These are phyloP conservation scores for Athene noctua DNA, from an alignment of 2,113 vertebrate species.

Conservation along the genomic window DNA sequence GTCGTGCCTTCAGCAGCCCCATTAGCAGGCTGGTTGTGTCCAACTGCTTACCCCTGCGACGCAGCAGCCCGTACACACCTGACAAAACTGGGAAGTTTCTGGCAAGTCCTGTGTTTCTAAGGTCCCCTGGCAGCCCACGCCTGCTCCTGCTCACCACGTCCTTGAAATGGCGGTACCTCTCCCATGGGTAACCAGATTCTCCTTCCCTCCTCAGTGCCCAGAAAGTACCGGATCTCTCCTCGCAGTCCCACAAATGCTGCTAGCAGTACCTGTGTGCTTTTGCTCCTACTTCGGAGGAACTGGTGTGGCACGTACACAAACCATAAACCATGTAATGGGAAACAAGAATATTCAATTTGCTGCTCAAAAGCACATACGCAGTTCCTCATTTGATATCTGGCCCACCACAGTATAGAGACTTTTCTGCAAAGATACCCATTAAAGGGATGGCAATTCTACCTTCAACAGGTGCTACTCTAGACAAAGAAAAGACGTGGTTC, in stretches of 20 bases:
- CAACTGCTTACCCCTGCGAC: neutral
- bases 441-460: neutral
- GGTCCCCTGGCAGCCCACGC: neutral
- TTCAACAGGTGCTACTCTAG: neutral
- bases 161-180: neutral
- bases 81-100: neutral
- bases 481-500: neutral
- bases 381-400: neutral
- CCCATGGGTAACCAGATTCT: rapidly evolving
- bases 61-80: neutral
- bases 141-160: neutral
- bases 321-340: neutral
- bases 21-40: neutral
- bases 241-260: neutral
- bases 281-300: neutral
- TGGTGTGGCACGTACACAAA: neutral
- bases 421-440: neutral
- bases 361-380: rapidly evolving
- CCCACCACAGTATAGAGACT: neutral
- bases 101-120: neutral
- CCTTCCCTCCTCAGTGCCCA: neutral
- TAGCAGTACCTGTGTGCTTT: neutral
- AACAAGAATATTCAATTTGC: neutral
- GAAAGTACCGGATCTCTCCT: neutral
- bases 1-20: neutral